These are phyloP conservation scores for Urocitellus parryii DNA, from an alignment of 2,113 vertebrate genomes.

Conservation along the genomic window DNA sequence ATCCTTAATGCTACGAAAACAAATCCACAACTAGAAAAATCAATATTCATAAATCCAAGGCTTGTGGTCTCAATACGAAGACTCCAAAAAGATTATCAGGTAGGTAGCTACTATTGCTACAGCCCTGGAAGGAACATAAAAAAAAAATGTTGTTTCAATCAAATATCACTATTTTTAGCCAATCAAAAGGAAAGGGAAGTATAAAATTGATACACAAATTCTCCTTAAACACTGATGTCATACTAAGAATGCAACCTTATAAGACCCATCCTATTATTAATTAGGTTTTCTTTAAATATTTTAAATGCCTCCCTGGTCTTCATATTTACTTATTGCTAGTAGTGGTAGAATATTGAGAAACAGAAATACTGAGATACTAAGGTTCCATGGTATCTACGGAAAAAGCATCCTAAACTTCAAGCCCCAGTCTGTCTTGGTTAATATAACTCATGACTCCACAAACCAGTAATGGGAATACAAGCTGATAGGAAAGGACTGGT, in stretches of 20 bases:
- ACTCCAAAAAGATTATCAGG: neutral
- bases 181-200: neutral
- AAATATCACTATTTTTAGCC: neutral
- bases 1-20: neutral
- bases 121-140: neutral
- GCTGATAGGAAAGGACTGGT: neutral
- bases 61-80: neutral
- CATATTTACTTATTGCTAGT: neutral
- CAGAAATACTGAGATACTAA: neutral
- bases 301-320: neutral
- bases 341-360: neutral
- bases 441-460: neutral
- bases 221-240: neutral
- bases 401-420: neutral
- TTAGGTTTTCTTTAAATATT: conserved; percentile 18
- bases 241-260: neutral
- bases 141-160: neutral
- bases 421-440: neutral
- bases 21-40: neutral
- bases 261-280: neutral
- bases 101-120: neutral
- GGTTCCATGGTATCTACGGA: neutral
- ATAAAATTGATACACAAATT: neutral
- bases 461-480: neutral
- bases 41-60: neutral